A percentile compares a stretch with the other conserved stretches of the same genome.
phyloP scores from a whole-genome alignment of 2,113 vertebrate genomes.

The Corapipo altera region DNA sequence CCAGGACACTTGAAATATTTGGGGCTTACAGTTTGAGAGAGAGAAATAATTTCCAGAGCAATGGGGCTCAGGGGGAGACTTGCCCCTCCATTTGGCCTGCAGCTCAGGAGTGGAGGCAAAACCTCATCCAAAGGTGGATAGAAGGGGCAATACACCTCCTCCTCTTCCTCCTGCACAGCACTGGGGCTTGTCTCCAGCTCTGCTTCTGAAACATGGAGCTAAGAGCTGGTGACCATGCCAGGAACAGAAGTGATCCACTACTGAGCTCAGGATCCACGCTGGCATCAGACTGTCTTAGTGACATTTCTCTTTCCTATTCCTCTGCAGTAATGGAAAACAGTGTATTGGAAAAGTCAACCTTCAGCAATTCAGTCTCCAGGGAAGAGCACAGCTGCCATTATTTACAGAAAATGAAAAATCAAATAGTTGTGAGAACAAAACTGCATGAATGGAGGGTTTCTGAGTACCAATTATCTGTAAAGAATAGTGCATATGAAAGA shows the following conservation, averaged over 20 bases:
- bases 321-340: background rate
- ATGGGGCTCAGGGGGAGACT: background rate
- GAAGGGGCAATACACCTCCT: background rate
- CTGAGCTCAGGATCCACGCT: background rate
- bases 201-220: background rate
- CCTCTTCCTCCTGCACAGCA: background rate
- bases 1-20: background rate
- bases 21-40: background rate
- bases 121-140: background rate
- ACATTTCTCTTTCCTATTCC: background rate
- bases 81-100: background rate
- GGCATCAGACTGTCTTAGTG: background rate
- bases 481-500: background rate
- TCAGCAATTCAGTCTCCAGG: background rate
- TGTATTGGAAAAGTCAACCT: slow-evolving; percentile 4
- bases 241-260: background rate
- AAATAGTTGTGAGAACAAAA: slow-evolving; percentile 38
- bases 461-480: slow-evolving; percentile 11
- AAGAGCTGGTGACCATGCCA: background rate
- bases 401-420: slow-evolving; percentile 61
- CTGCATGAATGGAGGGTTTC: background rate
- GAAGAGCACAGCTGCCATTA: slow-evolving; percentile 35
- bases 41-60: background rate
- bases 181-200: background rate
- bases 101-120: background rate